Evolutionary conservation across 2,888 invertebrate genomes (phyloP).

Genomic region (Aporophyla lueneburgensis): DNA sequence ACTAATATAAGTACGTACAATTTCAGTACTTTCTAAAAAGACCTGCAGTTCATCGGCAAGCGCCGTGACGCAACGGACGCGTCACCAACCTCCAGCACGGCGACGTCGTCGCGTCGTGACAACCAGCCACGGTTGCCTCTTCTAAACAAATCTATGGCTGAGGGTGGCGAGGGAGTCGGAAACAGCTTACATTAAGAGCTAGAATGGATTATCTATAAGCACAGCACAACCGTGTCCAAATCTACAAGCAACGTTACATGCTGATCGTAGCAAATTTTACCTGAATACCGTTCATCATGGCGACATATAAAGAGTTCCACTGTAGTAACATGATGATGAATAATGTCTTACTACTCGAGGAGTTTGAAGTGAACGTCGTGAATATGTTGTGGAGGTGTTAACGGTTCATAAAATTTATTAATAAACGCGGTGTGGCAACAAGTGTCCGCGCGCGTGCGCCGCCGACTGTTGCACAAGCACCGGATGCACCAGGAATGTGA

Average conservation of each 20-base stretch:
- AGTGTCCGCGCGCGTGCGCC: background rate
- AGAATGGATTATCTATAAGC: no score
- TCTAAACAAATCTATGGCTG: background rate
- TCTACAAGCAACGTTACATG: no score
- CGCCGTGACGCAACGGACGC: conserved; percentile 34
- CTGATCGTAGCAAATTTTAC: background rate
- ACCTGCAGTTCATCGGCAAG: conserved; percentile 55
- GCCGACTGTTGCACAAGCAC: conserved; percentile 37
- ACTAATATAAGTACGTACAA: conserved; percentile 48
- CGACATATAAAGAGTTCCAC: background rate
- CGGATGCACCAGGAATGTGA: conserved; percentile 36
- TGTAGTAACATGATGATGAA: background rate
- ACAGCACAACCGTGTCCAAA: background rate
- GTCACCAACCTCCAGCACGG: background rate
- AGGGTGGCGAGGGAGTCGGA: no score
- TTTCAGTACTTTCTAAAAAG: conserved; percentile 65
- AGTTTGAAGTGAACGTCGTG: background rate
- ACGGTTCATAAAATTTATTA: conserved; percentile 40
- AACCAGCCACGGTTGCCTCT: background rate
- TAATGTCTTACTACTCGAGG: background rate
- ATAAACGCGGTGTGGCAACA: conserved; percentile 28
- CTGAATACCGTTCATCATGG: background rate
- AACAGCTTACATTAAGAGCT: background rate
- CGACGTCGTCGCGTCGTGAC: background rate
- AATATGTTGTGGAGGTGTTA: conserved; percentile 9